A percentile compares a stretch with the other conserved stretches of the same genome.
These are phyloP conservation scores for Neogale vison DNA, from an alignment of 2,113 vertebrate genomes.

Conservation along the genomic window DNA sequence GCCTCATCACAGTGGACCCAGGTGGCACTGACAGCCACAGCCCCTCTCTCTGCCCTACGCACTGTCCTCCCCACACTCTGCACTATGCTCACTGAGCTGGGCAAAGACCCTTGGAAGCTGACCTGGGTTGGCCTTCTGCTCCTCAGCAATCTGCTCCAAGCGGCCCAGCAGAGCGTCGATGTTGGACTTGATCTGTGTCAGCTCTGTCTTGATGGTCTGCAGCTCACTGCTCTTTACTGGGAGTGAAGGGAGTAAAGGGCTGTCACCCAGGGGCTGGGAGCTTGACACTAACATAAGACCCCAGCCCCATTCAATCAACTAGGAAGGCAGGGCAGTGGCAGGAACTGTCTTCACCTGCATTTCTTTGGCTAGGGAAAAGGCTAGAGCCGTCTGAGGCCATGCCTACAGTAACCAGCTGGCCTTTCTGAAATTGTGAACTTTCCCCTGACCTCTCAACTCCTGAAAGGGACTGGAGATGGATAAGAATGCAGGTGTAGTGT, in stretches of 20 bases:
- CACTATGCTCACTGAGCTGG: neutral
- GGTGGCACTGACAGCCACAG: neutral
- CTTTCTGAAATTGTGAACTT: neutral
- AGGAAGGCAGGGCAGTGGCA: neutral
- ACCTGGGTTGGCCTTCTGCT: constrained; percentile 90
- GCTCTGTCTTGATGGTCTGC: constrained; percentile 93
- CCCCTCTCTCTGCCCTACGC: neutral
- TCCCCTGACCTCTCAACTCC: neutral
- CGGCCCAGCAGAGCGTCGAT: constrained; percentile 94
- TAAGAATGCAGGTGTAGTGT: neutral
- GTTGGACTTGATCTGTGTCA: constrained; percentile 97
- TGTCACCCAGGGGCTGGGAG: constrained; percentile 7
- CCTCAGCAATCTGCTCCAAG: constrained; percentile 94
- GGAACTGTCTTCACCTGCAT: neutral
- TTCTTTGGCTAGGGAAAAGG: neutral
- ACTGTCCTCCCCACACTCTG: neutral
- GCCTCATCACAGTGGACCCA: neutral
- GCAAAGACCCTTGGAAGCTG: constrained; percentile 48
- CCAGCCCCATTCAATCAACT: constrained; percentile 12
- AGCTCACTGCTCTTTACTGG: constrained; percentile 92
- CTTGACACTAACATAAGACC: neutral
- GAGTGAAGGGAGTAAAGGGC: constrained; percentile 35
- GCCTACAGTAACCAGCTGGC: neutral
- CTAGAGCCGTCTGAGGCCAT: neutral
- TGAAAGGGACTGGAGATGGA: neutral